Conservation (phyloP, 2,113 vertebrate genomes). For the Marmota flaviventris region DNA sequence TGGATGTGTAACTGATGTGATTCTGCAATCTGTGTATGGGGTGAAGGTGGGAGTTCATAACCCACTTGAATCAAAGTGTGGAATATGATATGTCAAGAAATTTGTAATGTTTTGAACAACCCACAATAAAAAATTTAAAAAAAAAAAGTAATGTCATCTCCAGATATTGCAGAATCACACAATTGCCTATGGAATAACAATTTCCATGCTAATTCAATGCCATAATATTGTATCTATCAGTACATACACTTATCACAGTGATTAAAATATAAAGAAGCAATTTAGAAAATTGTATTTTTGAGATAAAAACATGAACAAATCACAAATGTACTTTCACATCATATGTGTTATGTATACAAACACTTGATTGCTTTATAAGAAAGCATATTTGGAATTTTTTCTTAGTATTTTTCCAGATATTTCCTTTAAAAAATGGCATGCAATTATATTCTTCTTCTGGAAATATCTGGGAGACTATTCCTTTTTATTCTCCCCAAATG, state of each 20-base stretch:
- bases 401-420: constrained; percentile 13
- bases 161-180: background rate
- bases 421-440: background rate
- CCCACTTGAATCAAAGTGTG: too few relatives aligned
- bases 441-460: background rate
- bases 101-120: too few relatives aligned
- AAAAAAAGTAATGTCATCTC: background rate
- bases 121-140: too few relatives aligned
- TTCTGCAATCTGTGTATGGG: too few relatives aligned
- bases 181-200: background rate
- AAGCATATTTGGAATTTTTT: background rate
- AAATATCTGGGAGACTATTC: background rate
- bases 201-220: background rate
- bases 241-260: background rate
- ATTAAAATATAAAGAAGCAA: background rate
- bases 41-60: too few relatives aligned
- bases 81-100: too few relatives aligned
- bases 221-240: background rate
- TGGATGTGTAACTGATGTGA: too few relatives aligned
- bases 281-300: background rate
- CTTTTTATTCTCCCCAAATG: background rate
- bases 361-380: background rate
- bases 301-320: background rate
- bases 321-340: background rate
- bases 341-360: background rate